Base-by-base conservation (phyloP, 2,113 vertebrate genomes). In the Poeciliopsis retropinna region DNA sequence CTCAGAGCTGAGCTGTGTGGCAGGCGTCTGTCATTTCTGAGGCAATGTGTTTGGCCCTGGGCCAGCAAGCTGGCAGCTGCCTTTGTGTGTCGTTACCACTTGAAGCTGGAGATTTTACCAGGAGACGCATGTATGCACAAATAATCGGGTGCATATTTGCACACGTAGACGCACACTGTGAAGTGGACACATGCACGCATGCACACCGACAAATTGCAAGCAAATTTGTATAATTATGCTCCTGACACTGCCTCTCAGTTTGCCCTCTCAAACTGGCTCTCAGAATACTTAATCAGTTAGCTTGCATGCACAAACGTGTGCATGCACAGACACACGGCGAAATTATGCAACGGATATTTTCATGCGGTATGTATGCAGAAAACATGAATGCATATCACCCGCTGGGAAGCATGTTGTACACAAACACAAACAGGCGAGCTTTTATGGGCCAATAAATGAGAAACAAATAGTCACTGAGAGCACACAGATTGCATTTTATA, bases 41-140 rank as follows among this genome's bases (percentile, higher is more conserved):
- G 75, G 77, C 72, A 72, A 31, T 79, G 87, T 60, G 72, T 83
- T 86, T 85, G 82, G 85, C 86, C 80, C 69, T 72, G 63, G 86
- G 88, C 89, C 81, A 73, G 75, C 70, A 80, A 80, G 78, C 86
- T 87, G 85, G 87, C 90, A 84, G 82, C 89, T 89, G 86, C 73
- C 77, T 83, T 68, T 81, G 72, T 89, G 85, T 70, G 79, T 90
- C 83, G 85, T 89, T 86, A 90, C 87, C 83, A 88, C 87, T 92
- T 37, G 67, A 86, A 84, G 73, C 81, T 78, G 39, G 79, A 86
- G 76, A 80, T 85, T 88, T 86, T 76, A 88, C 83, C 79, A 51
- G 73, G 83, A 89, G 84, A 88, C 54, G 4, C 30, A 44, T 79
- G 75, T 60, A 31, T 4, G 66, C 74, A 77, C 72, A 44, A 74